Evolutionary conservation across 2,113 vertebrate genomes (phyloP).

Genomic region (Neolamprologus variostigma): DNA sequence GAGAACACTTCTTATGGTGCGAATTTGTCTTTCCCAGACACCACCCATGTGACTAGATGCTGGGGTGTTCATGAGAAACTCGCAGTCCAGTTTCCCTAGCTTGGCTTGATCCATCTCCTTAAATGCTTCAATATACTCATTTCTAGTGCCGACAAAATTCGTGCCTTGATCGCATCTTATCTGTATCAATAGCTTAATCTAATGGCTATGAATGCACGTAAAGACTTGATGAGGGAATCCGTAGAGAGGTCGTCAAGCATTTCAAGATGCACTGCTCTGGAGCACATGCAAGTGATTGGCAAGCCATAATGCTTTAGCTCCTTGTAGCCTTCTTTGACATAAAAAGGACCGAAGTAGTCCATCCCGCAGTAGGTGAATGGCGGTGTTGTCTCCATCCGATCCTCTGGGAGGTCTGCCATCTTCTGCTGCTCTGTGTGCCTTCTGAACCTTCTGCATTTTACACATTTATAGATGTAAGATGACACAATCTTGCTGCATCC

Average conservation of each 20-base stretch:
- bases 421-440: rapidly evolving
- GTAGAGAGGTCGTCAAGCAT: neutral
- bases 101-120: neutral
- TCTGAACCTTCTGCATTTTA: neutral
- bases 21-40: neutral
- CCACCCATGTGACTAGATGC: neutral
- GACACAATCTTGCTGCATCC: neutral
- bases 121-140: rapidly evolving
- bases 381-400: neutral
- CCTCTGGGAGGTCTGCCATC: neutral
- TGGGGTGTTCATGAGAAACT: neutral
- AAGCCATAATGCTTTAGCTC: neutral
- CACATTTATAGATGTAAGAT: neutral
- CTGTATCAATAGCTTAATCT: neutral
- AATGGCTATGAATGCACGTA: neutral
- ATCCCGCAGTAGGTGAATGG: neutral
- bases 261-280: neutral
- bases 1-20: neutral
- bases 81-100: neutral
- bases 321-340: neutral
- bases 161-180: neutral
- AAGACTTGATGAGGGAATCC: neutral
- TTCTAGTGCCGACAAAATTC: neutral
- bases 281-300: neutral
- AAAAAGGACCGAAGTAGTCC: neutral